phyloP scores from a whole-genome alignment of 1,140 invertebrate genomes.

The Rhopalosiphum maidis region DNA sequence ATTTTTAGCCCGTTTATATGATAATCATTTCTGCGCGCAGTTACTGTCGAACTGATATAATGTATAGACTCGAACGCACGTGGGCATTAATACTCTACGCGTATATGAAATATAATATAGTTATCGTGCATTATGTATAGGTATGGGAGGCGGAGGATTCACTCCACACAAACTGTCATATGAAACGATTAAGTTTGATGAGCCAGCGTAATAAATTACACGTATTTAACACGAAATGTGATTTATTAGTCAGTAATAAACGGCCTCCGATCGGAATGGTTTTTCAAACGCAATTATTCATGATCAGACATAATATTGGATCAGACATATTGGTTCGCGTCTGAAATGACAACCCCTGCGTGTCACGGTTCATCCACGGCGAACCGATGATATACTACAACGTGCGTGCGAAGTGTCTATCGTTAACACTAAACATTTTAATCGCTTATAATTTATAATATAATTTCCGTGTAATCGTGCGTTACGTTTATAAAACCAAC shows the following conservation, averaged over 20 bases:
- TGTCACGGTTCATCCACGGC: background rate
- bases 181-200: background rate
- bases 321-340: background rate
- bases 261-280: background rate
- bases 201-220: background rate
- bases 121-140: background rate
- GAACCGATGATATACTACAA: background rate
- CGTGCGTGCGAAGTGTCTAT: background rate
- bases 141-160: background rate
- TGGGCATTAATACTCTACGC: background rate
- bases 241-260: conserved; percentile 2
- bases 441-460: background rate
- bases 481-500: background rate
- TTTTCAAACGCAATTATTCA: conserved; percentile 37
- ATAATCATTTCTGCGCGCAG: background rate
- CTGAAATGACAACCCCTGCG: background rate
- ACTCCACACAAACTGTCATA: background rate
- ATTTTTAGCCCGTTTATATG: background rate
- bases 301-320: background rate
- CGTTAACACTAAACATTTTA: background rate
- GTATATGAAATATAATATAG: too few relatives aligned
- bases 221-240: background rate
- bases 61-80: background rate
- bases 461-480: background rate
- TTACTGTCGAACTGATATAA: background rate